Percentiles rank a stretch among this genome's conserved stretches.
These are phyloP conservation scores for Aythya fuligula DNA, from an alignment of 2,797 vertebrate genomes.

Conservation along the genomic window DNA sequence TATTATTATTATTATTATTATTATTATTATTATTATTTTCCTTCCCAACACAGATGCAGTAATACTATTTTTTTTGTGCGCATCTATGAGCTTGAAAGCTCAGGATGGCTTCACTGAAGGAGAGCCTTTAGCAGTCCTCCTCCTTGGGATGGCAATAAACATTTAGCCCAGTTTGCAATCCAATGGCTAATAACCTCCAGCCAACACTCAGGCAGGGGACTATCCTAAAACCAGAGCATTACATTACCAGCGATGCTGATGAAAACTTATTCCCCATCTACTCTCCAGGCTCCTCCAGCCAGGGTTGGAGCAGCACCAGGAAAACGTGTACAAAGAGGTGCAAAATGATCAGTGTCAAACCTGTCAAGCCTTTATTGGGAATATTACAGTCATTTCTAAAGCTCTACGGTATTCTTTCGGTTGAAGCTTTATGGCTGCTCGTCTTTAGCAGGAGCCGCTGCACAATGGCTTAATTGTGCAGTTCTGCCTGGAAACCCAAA, in stretches of 20 bases:
- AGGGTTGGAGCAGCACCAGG: neutral
- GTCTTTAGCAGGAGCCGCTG: neutral
- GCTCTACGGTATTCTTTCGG: neutral
- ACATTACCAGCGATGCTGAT: accelerated
- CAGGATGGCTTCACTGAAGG: neutral
- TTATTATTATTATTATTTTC: neutral
- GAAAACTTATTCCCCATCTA: neutral
- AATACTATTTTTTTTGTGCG: neutral
- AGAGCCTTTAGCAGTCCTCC: neutral
- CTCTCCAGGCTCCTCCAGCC: neutral
- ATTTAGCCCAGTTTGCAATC: neutral
- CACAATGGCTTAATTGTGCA: neutral
- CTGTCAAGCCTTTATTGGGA: neutral
- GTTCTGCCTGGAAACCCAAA: constrained; percentile 7
- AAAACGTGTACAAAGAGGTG: neutral
- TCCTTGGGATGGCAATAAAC: neutral
- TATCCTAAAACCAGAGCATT: neutral
- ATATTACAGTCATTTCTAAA: neutral
- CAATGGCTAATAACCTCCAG: neutral
- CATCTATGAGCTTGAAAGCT: neutral
- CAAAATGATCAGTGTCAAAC: neutral
- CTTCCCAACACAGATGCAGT: neutral
- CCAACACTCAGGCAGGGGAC: neutral
- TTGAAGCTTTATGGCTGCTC: neutral
- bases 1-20: no score